Evolutionary conservation across 2,113 vertebrate species (phyloP).

Genomic region (Nothoprocta pentlandii): DNA sequence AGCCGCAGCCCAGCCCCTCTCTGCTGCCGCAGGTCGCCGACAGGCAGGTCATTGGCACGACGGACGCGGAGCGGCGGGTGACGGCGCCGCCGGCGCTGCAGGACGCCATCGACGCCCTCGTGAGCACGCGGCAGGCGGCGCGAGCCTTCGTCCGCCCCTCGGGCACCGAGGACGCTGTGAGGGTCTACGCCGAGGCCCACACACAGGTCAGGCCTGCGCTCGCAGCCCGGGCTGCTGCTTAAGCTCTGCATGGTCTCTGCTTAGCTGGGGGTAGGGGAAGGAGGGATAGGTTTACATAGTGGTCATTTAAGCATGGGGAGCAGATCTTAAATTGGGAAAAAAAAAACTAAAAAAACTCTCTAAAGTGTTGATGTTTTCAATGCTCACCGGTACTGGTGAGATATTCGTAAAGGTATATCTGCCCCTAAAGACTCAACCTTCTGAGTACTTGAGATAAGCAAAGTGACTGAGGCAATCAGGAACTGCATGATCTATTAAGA

Average conservation of each 20-base stretch:
- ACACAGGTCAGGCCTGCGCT: constrained; percentile 84
- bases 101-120: constrained; percentile 84
- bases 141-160: constrained; percentile 95
- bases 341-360: background rate
- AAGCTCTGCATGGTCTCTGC: background rate
- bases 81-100: constrained; percentile 89
- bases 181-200: constrained; percentile 93
- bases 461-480: background rate
- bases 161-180: constrained; percentile 92
- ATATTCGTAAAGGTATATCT: background rate
- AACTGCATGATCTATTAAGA: background rate
- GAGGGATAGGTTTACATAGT: background rate
- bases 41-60: constrained; percentile 88
- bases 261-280: background rate
- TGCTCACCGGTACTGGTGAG: background rate
- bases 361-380: background rate
- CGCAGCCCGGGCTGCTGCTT: background rate
- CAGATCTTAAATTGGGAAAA: background rate
- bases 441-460: background rate
- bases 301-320: background rate
- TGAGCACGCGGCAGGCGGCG: constrained; percentile 81
- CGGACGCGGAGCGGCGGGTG: constrained; percentile 86
- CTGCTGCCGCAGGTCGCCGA: constrained; percentile 83
- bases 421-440: background rate
- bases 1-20: background rate